phyloP scores from a whole-genome alignment of 1,140 invertebrate species.

The Trialeurodes vaporariorum region DNA sequence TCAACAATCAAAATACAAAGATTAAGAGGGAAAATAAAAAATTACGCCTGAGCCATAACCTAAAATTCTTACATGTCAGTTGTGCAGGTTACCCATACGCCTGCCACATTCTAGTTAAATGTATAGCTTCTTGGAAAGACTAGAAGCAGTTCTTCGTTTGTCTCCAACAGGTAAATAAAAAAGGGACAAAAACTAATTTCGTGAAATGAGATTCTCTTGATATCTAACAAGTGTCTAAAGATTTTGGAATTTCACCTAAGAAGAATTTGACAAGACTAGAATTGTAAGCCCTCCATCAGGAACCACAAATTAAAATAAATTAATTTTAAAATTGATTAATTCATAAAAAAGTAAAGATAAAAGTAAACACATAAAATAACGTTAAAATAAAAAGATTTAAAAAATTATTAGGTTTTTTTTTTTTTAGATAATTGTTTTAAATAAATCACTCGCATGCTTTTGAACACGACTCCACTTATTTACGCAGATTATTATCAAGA shows the following conservation, averaged over 20 bases:
- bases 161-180: background rate
- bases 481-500: too few relatives aligned
- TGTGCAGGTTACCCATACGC: too few relatives aligned
- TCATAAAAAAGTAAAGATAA: background rate
- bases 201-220: background rate
- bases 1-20: too few relatives aligned
- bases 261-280: background rate
- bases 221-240: background rate
- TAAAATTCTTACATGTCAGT: too few relatives aligned
- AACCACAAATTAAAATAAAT: background rate
- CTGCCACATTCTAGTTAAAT: too few relatives aligned
- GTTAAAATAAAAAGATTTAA: background rate
- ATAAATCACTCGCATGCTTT: background rate
- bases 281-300: background rate
- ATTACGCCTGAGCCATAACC: too few relatives aligned
- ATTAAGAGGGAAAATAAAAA: too few relatives aligned
- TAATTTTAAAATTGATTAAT: background rate
- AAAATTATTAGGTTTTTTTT: background rate
- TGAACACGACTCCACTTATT: too few relatives aligned
- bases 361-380: background rate
- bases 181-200: background rate
- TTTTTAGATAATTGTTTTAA: background rate
- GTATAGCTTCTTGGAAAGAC: too few relatives aligned
- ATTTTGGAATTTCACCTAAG: background rate
- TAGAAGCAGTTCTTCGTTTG: background rate